Conservation (phyloP, 2,113 vertebrate species). For the Halichoerus grypus region DNA sequence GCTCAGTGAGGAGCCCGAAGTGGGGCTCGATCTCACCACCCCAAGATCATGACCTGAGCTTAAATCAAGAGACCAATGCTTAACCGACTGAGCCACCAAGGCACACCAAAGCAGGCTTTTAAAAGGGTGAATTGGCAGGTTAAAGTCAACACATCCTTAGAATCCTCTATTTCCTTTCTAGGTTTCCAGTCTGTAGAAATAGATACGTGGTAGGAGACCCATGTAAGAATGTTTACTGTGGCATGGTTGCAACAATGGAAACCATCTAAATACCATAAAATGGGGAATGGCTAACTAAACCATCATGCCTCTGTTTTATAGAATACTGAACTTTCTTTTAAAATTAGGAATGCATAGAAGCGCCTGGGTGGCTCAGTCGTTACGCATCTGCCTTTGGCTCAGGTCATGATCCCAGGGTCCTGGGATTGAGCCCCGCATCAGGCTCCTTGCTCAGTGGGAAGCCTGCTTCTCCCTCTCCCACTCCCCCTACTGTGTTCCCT, state of each 20-base stretch:
- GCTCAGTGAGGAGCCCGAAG: not conserved
- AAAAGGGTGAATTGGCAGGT: not conserved
- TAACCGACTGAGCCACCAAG: not conserved
- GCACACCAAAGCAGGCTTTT: too few relatives aligned
- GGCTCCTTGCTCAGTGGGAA: too few relatives aligned
- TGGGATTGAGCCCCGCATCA: too few relatives aligned
- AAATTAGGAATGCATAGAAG: not conserved
- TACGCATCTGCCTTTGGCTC: too few relatives aligned
- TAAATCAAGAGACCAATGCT: too few relatives aligned
- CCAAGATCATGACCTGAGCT: too few relatives aligned
- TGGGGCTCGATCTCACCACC: not conserved
- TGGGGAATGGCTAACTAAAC: not conserved
- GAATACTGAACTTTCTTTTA: not conserved
- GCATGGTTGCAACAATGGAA: not conserved
- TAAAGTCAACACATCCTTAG: conserved; percentile 8
- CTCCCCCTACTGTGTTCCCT: too few relatives aligned
- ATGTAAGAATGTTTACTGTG: not conserved
- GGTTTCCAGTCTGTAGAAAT: not conserved
- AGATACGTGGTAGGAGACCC: not conserved
- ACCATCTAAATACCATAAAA: not conserved
- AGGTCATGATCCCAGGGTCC: too few relatives aligned
- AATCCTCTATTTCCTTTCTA: not conserved
- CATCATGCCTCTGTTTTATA: too few relatives aligned
- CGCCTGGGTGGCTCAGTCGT: too few relatives aligned
- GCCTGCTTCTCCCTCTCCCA: too few relatives aligned